Base-by-base conservation (phyloP, 2,797 vertebrate species). In the Clarias laeviceps region DNA sequence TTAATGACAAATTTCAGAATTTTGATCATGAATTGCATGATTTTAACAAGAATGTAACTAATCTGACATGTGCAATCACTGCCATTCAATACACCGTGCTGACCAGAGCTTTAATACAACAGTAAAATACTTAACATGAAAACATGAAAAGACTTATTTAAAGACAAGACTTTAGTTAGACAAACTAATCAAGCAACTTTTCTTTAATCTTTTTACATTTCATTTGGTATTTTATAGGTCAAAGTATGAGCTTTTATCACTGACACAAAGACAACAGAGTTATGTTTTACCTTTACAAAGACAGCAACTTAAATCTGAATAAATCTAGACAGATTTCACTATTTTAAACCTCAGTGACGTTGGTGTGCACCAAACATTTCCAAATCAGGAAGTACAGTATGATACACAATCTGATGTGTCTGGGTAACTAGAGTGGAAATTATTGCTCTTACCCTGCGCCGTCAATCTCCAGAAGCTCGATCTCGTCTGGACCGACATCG, bases 401-500 rank as follows among this genome's bases (percentile, higher is more conserved):
- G 78, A 80, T 27, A 18, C 59, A 68, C 45, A 50, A 57, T n/a
- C 24, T 27, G 64, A 68, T 32, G n/a, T 74, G 78, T 34, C n/a
- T 83, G 64, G 5, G 40, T 24, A 62, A 24, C 76, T 69, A 8
- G 14, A 85, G 27, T 69, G 34, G 29, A 64, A 80, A 34, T 24
- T 18, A 61, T 24, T 18, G 37, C 29, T 88, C 95, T 95, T 95
- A 96, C 96, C 96, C 94, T 80, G 91, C 77, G 79, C 91, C 92
- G 18, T 90, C 88, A 12, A 95, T 90, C 89, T 95, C 92, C 91
- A 96, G 91, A 12, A 96, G 94, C 86, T 97, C 95, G 1, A 95
- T 94, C 91, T 96, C 95, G 59, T 96, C 96, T 0, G 96, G 96
- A 57, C 94, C 95, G 83, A 95, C 93, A 68, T 94, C 95, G 56